phyloP scores from a whole-genome alignment of 2,797 vertebrate genomes.

The Lophotriccus pileatus region DNA sequence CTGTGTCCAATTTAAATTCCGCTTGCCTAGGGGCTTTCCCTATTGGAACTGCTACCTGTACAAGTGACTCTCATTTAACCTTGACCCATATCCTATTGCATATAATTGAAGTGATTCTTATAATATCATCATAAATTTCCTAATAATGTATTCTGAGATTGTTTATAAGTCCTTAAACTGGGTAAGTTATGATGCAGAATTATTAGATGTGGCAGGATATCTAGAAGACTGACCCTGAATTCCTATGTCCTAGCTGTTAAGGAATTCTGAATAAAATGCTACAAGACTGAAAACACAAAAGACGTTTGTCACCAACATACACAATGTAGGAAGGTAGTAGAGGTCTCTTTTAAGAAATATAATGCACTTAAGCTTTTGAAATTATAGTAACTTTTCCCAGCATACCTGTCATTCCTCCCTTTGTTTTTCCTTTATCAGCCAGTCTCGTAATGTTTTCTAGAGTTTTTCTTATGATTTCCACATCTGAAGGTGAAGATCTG shows the following conservation, averaged over 20 bases:
- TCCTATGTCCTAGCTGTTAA: background rate
- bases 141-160: background rate
- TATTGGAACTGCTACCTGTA: background rate
- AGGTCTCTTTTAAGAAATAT: background rate
- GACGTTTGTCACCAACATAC: background rate
- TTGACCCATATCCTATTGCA: background rate
- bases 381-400: background rate
- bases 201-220: background rate
- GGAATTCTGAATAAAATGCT: background rate
- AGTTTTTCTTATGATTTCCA: background rate
- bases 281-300: background rate
- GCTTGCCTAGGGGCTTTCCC: background rate
- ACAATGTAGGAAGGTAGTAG: background rate
- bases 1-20: background rate
- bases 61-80: background rate
- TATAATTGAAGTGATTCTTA: background rate
- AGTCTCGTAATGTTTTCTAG: background rate
- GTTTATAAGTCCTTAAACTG: background rate
- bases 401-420: rapidly evolving
- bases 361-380: background rate
- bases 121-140: background rate
- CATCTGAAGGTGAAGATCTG: background rate
- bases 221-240: background rate
- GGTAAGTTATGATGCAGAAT: background rate
- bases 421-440: background rate